These are phyloP conservation scores for Palythoa grandiflora DNA, from an alignment of 92 coral and sea anemone species.

Conservation along the genomic window DNA sequence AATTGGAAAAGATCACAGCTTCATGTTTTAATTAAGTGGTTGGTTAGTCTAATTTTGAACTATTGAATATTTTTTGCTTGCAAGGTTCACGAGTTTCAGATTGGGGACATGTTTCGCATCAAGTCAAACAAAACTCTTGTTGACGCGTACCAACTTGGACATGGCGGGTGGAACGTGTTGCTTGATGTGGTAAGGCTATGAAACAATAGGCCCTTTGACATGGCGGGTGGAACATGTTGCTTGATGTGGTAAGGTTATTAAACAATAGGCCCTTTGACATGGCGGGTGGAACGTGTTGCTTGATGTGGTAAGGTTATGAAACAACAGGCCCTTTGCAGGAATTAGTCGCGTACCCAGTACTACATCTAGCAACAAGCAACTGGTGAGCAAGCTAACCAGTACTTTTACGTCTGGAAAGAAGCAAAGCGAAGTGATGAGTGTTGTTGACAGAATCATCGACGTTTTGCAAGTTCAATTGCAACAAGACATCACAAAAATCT, in stretches of 20 bases:
- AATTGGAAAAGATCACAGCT: too few species aligned
- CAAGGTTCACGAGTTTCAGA: slow-evolving; percentile 5
- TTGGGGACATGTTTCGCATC: slow-evolving; percentile 11
- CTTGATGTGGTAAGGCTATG: slow-evolving; percentile 8
- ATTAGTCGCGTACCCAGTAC: too few species aligned
- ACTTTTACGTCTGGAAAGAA: too few species aligned
- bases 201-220: background rate
- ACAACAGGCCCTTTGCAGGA: too few species aligned
- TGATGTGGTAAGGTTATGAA: slow-evolving; percentile 12
- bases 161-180: slow-evolving; percentile 12
- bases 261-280: background rate
- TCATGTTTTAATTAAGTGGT: too few species aligned
- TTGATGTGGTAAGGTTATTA: slow-evolving; percentile 7
- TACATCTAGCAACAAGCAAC: too few species aligned
- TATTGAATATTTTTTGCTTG: background rate
- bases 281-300: slow-evolving; percentile 2
- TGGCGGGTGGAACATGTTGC: slow-evolving; percentile 10
- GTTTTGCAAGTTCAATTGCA: too few species aligned
- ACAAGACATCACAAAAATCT: too few species aligned
- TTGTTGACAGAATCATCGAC: too few species aligned
- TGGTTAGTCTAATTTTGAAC: too few species aligned
- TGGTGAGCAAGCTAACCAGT: too few species aligned
- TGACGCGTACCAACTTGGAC: background rate
- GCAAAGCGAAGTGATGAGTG: too few species aligned
- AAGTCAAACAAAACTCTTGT: background rate